These are phyloP conservation scores for Scomberomorus guttatus DNA, from an alignment of 2,797 vertebrate genomes.

Conservation along the genomic window DNA sequence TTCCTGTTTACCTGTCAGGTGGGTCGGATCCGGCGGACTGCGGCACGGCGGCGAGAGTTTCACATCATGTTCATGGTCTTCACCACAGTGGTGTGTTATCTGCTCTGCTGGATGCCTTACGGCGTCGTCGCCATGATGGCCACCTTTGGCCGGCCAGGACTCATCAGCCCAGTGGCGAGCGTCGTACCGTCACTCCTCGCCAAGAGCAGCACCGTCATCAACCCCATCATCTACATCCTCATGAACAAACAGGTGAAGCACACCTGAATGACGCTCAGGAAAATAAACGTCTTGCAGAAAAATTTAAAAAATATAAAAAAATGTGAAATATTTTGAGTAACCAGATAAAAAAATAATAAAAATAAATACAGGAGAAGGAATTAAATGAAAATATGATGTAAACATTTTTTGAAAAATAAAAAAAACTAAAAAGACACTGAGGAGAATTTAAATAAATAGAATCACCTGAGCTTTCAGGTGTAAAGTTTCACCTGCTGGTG, in stretches of 20 bases:
- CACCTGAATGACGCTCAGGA: background rate
- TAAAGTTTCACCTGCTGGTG: too few relatives aligned
- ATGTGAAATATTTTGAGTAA: too few relatives aligned
- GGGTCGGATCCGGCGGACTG: constrained; percentile 79
- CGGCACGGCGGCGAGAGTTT: constrained; percentile 82
- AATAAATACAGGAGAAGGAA: too few relatives aligned
- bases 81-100: constrained; percentile 82
- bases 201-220: constrained; percentile 87
- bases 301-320: too few relatives aligned
- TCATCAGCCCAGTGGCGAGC: constrained; percentile 80
- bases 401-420: too few relatives aligned
- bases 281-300: too few relatives aligned
- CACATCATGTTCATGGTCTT: constrained; percentile 86
- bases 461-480: too few relatives aligned
- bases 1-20: constrained; percentile 65
- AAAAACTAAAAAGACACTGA: too few relatives aligned
- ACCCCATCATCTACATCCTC: constrained; percentile 88
- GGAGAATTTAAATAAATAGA: too few relatives aligned
- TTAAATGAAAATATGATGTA: too few relatives aligned
- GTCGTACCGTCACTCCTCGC: constrained; percentile 84
- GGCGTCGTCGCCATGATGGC: constrained; percentile 85
- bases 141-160: constrained; percentile 81
- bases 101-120: constrained; percentile 86
- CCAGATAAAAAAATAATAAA: too few relatives aligned
- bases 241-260: constrained; percentile 85